Evolutionary conservation across 2,797 vertebrate genomes (phyloP).

Genomic region (Galaxias olidus): DNA sequence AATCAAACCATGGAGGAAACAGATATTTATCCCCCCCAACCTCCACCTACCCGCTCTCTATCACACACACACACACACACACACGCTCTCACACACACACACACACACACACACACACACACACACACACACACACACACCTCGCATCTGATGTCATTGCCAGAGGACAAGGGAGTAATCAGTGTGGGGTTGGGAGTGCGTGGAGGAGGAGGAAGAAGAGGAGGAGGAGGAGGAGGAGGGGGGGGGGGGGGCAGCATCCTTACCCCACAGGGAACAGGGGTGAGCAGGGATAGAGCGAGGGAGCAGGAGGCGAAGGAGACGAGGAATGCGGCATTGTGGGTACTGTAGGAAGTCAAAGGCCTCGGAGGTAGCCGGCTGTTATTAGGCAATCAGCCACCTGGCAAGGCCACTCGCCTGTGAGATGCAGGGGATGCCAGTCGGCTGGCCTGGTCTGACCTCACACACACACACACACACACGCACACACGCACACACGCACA

Average conservation of each 20-base stretch:
- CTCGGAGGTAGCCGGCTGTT: neutral
- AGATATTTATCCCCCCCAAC: conserved; percentile 21
- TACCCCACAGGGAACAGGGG: too few species aligned
- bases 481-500: neutral
- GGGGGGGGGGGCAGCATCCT: too few species aligned
- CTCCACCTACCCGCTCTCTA: conserved; percentile 4
- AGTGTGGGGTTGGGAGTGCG: conserved; percentile 13
- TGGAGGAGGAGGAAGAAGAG: too few species aligned
- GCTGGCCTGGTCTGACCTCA: conserved; percentile 5
- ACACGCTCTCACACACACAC: conserved; percentile 1
- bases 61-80: conserved; percentile 12
- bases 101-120: conserved; percentile 1
- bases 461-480: conserved; percentile 25
- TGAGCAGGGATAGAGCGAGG: too few species aligned
- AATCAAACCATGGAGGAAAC: conserved; percentile 33
- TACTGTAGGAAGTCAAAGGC: too few species aligned
- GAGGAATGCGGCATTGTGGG: too few species aligned
- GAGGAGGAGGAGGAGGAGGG: too few species aligned
- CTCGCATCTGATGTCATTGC: conserved; percentile 20
- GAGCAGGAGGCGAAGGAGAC: too few species aligned
- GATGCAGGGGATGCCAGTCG: conserved; percentile 25
- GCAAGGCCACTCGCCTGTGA: conserved; percentile 39
- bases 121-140: neutral
- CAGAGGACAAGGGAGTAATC: conserved; percentile 48
- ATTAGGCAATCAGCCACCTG: conserved; percentile 52